These are phyloP conservation scores for Heliangelus exortis DNA, from an alignment of 2,797 vertebrate genomes.

Conservation along the genomic window DNA sequence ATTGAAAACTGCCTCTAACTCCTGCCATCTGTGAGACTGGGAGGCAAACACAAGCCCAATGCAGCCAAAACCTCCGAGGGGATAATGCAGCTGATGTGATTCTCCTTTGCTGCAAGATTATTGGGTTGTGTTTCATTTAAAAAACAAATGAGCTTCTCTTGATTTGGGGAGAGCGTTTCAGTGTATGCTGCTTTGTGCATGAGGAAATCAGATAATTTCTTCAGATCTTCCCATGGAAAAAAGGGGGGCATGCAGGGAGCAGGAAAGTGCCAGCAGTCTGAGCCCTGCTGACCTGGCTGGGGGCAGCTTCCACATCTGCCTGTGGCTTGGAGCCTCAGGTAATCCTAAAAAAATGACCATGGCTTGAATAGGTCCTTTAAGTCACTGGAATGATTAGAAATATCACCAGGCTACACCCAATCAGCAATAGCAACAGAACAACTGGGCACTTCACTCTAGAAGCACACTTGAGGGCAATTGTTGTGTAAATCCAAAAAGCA, in stretches of 20 bases:
- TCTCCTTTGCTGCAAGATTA: background rate
- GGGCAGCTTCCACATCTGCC: background rate
- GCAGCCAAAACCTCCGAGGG: background rate
- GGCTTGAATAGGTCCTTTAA: background rate
- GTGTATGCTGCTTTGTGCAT: background rate
- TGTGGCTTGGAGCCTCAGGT: background rate
- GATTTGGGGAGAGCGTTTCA: background rate
- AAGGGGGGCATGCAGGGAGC: background rate
- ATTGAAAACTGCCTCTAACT: background rate
- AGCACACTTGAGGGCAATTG: background rate
- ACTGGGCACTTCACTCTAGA: background rate
- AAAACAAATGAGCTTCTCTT: slow-evolving; percentile 11
- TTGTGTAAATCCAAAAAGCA: background rate
- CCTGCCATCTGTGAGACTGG: background rate
- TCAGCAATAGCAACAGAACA: background rate
- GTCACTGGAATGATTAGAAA: background rate
- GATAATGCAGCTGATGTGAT: background rate
- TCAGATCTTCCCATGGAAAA: background rate
- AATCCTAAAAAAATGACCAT: background rate
- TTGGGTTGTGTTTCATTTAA: background rate
- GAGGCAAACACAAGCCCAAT: background rate
- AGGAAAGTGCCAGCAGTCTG: background rate
- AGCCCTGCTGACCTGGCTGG: background rate
- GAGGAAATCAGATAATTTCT: background rate
- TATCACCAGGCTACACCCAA: background rate